Conservation (phyloP, 2,888 invertebrate genomes). For the Cerceris ruficornis region DNA sequence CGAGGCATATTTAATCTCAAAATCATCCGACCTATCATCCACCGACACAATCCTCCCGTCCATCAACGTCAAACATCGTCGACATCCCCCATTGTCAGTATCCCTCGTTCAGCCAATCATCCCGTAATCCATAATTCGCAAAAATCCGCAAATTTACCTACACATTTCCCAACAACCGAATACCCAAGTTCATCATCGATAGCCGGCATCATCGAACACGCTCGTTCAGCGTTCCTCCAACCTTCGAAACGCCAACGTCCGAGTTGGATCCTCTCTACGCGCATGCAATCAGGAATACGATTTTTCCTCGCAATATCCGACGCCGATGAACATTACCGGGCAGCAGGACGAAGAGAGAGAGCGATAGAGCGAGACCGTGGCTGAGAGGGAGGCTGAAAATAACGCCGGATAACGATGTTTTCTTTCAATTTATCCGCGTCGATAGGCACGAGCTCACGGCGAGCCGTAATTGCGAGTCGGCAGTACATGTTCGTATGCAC, state of each 20-base stretch:
- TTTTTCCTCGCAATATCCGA: slow-evolving; percentile 40
- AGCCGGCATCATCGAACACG: slow-evolving; percentile 23
- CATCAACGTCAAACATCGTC: too few relatives aligned
- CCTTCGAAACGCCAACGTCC: slow-evolving; percentile 16
- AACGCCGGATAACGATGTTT: slow-evolving; percentile 62
- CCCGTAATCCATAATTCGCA: too few relatives aligned
- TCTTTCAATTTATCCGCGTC: slow-evolving; percentile 62
- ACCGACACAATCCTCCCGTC: too few relatives aligned
- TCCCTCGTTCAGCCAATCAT: too few relatives aligned
- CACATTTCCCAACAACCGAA: too few relatives aligned
- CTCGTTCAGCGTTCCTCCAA: slow-evolving; percentile 27
- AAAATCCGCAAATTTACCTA: too few relatives aligned
- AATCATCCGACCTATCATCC: too few relatives aligned
- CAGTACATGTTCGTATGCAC: not conserved
- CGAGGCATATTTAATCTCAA: too few relatives aligned
- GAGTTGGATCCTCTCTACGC: slow-evolving; percentile 18
- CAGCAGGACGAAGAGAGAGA: not conserved
- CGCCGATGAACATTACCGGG: not conserved
- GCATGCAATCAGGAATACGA: slow-evolving; percentile 38
- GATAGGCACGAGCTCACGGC: slow-evolving; percentile 37
- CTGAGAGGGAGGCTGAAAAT: slow-evolving; percentile 44
- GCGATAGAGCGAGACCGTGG: not conserved
- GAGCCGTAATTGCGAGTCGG: slow-evolving; percentile 41
- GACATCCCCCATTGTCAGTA: too few relatives aligned
- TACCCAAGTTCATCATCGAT: slow-evolving; percentile 9